Percentiles rank a stretch among this genome's conserved stretches.
phyloP scores from a whole-genome alignment of 2,797 vertebrate species.

The Lacerta viridis region DNA sequence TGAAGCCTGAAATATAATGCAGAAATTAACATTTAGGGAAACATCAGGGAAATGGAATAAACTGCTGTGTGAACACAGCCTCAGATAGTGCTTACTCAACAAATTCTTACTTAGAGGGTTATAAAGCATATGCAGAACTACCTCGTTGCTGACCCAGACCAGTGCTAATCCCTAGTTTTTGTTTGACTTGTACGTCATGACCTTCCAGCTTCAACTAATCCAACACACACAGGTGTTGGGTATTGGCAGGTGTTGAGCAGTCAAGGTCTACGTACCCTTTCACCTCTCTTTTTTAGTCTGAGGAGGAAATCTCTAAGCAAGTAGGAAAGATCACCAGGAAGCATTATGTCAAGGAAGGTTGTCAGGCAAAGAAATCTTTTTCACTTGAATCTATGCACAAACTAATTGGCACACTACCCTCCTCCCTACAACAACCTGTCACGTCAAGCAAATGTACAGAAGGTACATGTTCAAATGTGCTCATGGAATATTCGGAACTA shows the following conservation, averaged over 20 bases:
- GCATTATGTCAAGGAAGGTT: background rate
- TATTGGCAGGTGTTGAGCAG: background rate
- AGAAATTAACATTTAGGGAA: too few relatives aligned
- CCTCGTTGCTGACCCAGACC: background rate
- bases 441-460: background rate
- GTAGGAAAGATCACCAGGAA: background rate
- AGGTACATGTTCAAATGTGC: background rate
- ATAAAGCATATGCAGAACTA: background rate
- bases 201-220: background rate
- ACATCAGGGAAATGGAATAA: too few relatives aligned
- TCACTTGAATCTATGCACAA: background rate
- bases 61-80: too few relatives aligned
- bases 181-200: background rate
- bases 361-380: background rate
- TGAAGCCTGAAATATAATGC: too few relatives aligned
- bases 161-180: background rate
- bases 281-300: background rate
- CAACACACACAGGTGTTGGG: background rate
- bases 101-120: background rate
- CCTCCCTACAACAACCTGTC: background rate
- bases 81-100: background rate
- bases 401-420: background rate
- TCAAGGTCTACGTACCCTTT: background rate
- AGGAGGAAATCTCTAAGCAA: background rate
- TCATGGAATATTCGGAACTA: background rate